These are phyloP conservation scores for Teleogryllus occipitalis DNA, from an alignment of 1,140 invertebrate genomes.

Conservation along the genomic window DNA sequence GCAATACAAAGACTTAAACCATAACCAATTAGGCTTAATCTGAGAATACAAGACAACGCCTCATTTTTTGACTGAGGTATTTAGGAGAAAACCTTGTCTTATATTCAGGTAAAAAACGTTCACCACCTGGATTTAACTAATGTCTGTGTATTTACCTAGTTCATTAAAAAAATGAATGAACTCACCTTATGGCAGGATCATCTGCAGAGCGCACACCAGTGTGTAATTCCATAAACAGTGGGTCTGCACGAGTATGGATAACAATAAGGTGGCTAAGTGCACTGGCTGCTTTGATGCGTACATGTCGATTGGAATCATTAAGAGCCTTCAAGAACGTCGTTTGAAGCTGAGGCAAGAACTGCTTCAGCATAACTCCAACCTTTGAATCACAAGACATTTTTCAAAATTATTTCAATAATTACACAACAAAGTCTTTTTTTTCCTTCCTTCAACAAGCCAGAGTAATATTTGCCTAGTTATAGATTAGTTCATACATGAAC, in stretches of 20 bases:
- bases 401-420: not conserved
- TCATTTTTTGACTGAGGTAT: too few relatives aligned
- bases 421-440: not conserved
- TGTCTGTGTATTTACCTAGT: not conserved
- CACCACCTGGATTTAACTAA: too few relatives aligned
- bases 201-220: slow-evolving; percentile 75
- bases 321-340: slow-evolving; percentile 94
- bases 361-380: slow-evolving; percentile 88
- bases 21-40: too few relatives aligned
- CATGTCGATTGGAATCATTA: slow-evolving; percentile 77
- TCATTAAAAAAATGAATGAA: not conserved
- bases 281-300: slow-evolving; percentile 79
- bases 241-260: slow-evolving; percentile 82
- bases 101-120: too few relatives aligned
- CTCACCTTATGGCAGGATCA: slow-evolving; percentile 61
- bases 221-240: slow-evolving; percentile 84
- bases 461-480: not conserved
- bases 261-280: slow-evolving; percentile 82
- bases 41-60: too few relatives aligned
- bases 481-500: too few relatives aligned
- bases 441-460: not conserved
- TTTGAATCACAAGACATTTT: slow-evolving; percentile 33
- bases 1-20: too few relatives aligned
- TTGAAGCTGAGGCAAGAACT: slow-evolving; percentile 96
- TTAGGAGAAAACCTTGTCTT: too few relatives aligned